Evolutionary conservation across 2,888 invertebrate genomes (phyloP), one percentile per base, ranked within the genome.

Genomic region (Toxonevra muliebris): DNA sequence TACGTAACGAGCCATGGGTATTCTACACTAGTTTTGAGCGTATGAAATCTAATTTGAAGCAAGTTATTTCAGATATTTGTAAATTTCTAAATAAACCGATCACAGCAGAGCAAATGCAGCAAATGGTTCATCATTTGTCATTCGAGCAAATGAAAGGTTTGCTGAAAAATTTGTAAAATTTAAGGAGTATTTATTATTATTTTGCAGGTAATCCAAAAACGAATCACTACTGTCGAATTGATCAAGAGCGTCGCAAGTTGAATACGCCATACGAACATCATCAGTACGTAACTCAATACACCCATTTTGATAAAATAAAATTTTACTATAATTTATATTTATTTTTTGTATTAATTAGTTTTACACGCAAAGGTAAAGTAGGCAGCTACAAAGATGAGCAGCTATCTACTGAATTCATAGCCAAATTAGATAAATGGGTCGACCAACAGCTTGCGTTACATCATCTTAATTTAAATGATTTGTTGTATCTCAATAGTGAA

Each of bases 151-250:
- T 79, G 77, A 76, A 73, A 71, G 65, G 73, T 73, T 13, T 45
- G 68, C 54, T 10, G 12, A 9, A 10, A 20, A 10, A 48, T 9
- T 13, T n/a, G 9, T 7, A 9, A 3, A 0, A 42, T 1, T 41
- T n/a, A 2, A 42, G 5, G 8, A 15, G 20, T 12, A 20, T 41
- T 11, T 13, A 17, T 3, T 59, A 45, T n/a, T 42, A 17, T 11
- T 50, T 61, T 57, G 1, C 62, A 79, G 79, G 73, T 45, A 81
- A 81, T 71, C 76, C 77, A 9, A 78, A 72, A n/a, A 76, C 79
- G 1, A 77, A 80, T 74, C 81, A 80, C 66, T 15, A 41, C 0
- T 79, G 75, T 76, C 78, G 78, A 30, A 30, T 52, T 5, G 30
- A 66, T 1, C 72, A 74, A 11, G 0, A 12, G 0, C 69, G 60